Conservation (phyloP, 2,113 vertebrate species). For the Leucosticte australis region DNA sequence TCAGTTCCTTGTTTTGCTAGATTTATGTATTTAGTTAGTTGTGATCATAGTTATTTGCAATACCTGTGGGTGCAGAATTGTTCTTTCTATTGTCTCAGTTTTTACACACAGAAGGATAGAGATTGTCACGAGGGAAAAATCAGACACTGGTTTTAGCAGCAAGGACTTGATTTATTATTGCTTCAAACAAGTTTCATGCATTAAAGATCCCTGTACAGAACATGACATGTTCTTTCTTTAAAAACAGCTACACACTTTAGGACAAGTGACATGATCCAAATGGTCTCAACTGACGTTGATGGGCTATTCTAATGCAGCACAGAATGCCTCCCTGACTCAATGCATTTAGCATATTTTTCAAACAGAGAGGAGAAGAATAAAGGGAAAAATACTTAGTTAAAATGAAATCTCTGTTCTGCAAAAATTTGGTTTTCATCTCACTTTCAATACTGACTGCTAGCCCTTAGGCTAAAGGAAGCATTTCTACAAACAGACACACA, state of each 20-base stretch:
- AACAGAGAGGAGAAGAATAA: not conserved
- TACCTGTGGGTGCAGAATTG: not conserved
- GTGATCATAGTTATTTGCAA: slow-evolving; percentile 21
- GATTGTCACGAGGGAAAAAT: slow-evolving; percentile 42
- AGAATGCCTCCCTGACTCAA: slow-evolving; percentile 39
- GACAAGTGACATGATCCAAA: slow-evolving; percentile 72
- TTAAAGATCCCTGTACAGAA: slow-evolving; percentile 69
- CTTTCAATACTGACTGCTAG: not conserved
- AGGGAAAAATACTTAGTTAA: not conserved
- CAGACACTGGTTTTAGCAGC: slow-evolving; percentile 61
- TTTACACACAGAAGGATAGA: not conserved
- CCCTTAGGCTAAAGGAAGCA: slow-evolving; percentile 6
- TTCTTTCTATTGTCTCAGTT: slow-evolving; percentile 22
- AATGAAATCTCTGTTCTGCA: not conserved
- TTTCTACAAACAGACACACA: not conserved
- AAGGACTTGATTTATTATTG: slow-evolving; percentile 71
- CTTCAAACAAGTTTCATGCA: slow-evolving; percentile 73
- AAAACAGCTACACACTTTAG: slow-evolving; percentile 64
- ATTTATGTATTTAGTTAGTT: slow-evolving; percentile 39
- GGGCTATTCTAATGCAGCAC: slow-evolving; percentile 67
- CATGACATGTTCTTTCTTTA: slow-evolving; percentile 69
- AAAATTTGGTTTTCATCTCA: slow-evolving; percentile 24
- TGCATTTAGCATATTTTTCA: slow-evolving; percentile 27
- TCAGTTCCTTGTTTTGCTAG: slow-evolving; percentile 15
- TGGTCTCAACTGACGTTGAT: slow-evolving; percentile 61